Evolutionary conservation across 2,888 invertebrate species (phyloP).

Genomic region (Carabus problematicus): DNA sequence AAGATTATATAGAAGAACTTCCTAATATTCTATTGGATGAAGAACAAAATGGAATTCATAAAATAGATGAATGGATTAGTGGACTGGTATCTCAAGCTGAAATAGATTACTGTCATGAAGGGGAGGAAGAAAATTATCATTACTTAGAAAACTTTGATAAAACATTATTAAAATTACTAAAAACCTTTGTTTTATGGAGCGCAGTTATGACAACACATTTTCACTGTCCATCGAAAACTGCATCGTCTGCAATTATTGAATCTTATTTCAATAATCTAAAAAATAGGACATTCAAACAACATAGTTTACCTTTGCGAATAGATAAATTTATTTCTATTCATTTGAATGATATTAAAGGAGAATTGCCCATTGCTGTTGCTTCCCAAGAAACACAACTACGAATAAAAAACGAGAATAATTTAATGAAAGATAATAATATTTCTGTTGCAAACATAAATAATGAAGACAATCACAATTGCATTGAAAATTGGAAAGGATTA

Average conservation of each 20-base stretch:
- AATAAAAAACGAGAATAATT: not conserved
- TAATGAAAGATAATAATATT: not conserved
- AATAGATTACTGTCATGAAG: not conserved
- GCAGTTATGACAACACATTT: constrained; percentile 23
- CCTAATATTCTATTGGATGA: no score
- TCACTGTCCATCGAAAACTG: constrained; percentile 2
- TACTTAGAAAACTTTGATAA: constrained; percentile 3
- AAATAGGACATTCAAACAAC: constrained; percentile 7
- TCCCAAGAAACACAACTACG: not conserved
- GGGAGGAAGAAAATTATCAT: constrained; percentile 25
- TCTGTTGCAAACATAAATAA: not conserved
- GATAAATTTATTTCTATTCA: constrained; percentile 19
- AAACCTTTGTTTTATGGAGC: constrained; percentile 5
- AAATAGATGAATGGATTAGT: not conserved
- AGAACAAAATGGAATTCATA: no score
- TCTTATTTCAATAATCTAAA: constrained; percentile 20
- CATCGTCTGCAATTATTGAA: constrained; percentile 14
- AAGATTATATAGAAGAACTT: not conserved
- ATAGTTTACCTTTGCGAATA: constrained; percentile 4
- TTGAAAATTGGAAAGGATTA: constrained; percentile 13
- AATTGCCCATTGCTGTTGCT: constrained; percentile 13
- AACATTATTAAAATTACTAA: not conserved
- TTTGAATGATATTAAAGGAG: constrained; percentile 14
- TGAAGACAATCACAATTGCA: not conserved
- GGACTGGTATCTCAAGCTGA: not conserved